phyloP scores from a whole-genome alignment of 2,888 invertebrate species.

The Hyposoter dolosus region DNA sequence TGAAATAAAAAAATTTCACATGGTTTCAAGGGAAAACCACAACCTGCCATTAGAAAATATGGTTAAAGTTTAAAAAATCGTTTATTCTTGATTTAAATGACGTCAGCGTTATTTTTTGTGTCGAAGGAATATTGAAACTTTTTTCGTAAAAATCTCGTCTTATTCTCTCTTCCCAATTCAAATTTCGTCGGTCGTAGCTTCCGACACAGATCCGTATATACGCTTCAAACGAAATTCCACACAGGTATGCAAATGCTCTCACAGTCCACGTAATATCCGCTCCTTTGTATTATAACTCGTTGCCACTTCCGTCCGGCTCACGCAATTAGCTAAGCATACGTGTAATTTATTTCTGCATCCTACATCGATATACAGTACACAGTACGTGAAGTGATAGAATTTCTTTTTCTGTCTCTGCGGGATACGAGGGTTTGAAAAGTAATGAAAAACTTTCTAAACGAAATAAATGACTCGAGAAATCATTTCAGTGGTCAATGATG shows the following conservation, averaged over 20 bases:
- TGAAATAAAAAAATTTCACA: neutral
- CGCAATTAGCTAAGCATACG: slow-evolving; percentile 55
- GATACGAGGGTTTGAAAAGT: neutral
- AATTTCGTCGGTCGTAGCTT: neutral
- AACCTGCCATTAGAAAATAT: neutral
- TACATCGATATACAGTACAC: slow-evolving; percentile 15
- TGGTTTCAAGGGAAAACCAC: neutral
- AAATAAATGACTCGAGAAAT: neutral
- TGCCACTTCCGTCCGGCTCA: slow-evolving; percentile 34
- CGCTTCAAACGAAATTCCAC: slow-evolving; percentile 46
- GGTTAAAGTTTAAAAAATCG: neutral
- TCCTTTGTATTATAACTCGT: slow-evolving; percentile 42
- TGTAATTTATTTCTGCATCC: slow-evolving; percentile 50
- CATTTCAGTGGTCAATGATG: neutral
- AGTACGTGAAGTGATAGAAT: neutral
- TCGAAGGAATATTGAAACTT: neutral
- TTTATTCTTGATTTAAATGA: neutral
- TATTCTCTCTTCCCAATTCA: neutral
- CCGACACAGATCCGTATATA: neutral
- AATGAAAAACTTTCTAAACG: neutral
- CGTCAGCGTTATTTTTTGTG: neutral
- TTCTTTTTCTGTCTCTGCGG: neutral
- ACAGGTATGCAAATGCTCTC: slow-evolving; percentile 53
- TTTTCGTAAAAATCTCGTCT: neutral
- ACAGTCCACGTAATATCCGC: slow-evolving; percentile 27